Conservation (phyloP, 2,113 vertebrate genomes). For the Albula glossodonta region DNA sequence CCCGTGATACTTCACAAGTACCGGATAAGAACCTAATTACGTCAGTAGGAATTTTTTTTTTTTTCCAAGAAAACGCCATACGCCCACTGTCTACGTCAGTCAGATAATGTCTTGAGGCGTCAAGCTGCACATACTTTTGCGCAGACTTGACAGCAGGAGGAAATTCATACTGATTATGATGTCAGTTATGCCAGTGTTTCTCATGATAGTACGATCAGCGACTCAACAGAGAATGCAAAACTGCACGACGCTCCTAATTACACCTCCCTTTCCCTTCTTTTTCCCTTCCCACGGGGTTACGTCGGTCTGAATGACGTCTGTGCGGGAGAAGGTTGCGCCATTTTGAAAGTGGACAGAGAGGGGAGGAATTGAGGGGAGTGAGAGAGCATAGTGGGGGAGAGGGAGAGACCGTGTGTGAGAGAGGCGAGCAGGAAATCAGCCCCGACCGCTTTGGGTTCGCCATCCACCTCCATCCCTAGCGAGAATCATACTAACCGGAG, state of each 20-base stretch:
- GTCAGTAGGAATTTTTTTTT: background rate
- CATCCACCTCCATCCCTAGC: background rate
- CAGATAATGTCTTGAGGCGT: background rate
- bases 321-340: conserved; percentile 48
- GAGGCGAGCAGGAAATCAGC: background rate
- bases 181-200: background rate
- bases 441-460: background rate
- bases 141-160: no score
- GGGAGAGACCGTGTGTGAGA: conserved; percentile 6
- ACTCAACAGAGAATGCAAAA: background rate
- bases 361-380: conserved; percentile 23
- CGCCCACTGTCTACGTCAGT: no score
- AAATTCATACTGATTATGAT: no score
- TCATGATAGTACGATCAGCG: background rate
- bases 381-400: conserved; percentile 16
- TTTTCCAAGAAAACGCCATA: background rate
- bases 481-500: background rate
- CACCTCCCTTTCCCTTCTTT: background rate
- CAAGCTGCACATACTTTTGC: background rate
- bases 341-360: conserved; percentile 50
- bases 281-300: background rate
- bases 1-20: no score
- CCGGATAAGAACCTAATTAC: background rate
- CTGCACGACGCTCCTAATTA: background rate
- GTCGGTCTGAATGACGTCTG: conserved; percentile 30